phyloP scores from a whole-genome alignment of 2,113 vertebrate species.

The Loxodonta africana region DNA sequence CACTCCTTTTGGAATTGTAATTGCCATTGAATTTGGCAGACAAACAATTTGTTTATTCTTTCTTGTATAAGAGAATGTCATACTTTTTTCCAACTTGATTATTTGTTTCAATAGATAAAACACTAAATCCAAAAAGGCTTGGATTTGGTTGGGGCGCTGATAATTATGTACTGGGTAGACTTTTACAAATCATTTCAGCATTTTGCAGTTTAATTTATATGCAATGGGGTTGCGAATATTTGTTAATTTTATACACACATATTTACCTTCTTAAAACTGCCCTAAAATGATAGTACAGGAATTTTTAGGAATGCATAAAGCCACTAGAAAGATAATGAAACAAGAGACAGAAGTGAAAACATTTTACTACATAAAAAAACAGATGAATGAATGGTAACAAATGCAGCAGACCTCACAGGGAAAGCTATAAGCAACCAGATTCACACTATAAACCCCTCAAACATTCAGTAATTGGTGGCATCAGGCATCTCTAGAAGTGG shows the following conservation, averaged over 20 bases:
- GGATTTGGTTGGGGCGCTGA: background rate
- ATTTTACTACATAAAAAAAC: background rate
- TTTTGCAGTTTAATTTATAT: too few species aligned
- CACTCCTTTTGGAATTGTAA: background rate
- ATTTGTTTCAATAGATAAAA: background rate
- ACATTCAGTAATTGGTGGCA: background rate
- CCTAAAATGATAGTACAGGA: too few species aligned
- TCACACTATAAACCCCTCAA: background rate
- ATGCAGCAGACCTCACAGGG: background rate
- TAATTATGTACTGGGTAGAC: background rate
- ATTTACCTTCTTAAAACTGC: too few species aligned
- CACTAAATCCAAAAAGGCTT: background rate
- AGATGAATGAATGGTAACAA: background rate
- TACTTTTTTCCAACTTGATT: background rate
- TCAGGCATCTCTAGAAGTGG: background rate
- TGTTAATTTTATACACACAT: too few species aligned
- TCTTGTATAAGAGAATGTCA: background rate
- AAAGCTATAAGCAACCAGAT: background rate
- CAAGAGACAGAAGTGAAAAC: background rate
- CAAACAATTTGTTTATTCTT: background rate
- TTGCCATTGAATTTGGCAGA: background rate
- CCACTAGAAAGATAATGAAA: background rate
- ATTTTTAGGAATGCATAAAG: background rate
- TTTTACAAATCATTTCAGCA: background rate
- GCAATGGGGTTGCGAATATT: too few species aligned